Evolutionary conservation across 2,888 invertebrate genomes (phyloP), one percentile per base, ranked within the genome.

Genomic region (Erebia aethiops): DNA sequence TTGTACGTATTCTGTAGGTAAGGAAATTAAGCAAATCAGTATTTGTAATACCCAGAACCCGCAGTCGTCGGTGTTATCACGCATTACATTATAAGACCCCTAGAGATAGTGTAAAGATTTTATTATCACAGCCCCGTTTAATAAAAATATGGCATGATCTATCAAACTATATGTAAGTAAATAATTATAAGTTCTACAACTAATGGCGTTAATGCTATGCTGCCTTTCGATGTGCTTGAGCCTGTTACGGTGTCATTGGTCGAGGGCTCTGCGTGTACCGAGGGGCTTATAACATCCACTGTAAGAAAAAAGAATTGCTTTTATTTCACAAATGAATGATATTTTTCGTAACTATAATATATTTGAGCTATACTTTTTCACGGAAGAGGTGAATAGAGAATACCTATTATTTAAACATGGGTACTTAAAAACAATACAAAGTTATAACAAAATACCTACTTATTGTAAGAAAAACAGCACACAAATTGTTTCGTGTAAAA

Each of bases 91-190:
- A 58, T 58, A 58, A 49, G 43, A 46, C 26, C 57, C 46, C 41
- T 54, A 65, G 52, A 49, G 21, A 58, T 46, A 49, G 70, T 74
- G 70, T 72, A 64, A 83, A 82, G 79, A 79, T 82, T 82, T 84
- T 90, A 91, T 92, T 67, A 92, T 92, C 92, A 92, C 92, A 92
- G 92, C 90, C 89, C 70, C 85, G 87, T 87, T 89, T 81, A 84
- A 80, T 86, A 78, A 77, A 81, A 83, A 80, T 77, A 70, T 66
- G 70, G 68, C 35, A 60, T 52, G 56, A 71, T 71, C 77, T 79
- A 86, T 86, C 86, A 90, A 87, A 88, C 86, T 77, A 84, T 75
- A 72, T 78, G 79, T 69, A 86, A 77, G 77, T 85, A 77, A 79
- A 82, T 77, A 83, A 78, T 51, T 81, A 74, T 74, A 82, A 73